Conservation (phyloP, 2,888 invertebrate genomes). For the Perithous albicinctus region DNA sequence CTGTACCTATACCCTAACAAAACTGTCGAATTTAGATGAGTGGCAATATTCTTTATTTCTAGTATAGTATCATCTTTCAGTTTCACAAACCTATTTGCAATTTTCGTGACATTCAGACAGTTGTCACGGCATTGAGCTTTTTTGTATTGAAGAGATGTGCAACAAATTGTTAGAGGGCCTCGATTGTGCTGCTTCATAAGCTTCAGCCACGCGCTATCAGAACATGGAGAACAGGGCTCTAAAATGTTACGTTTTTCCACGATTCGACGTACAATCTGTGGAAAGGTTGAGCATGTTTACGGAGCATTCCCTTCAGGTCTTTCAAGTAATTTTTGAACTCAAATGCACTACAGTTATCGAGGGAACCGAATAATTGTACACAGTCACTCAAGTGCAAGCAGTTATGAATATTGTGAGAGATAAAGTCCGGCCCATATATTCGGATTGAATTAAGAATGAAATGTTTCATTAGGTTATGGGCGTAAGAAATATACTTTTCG, state of each 20-base stretch:
- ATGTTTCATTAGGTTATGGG: conserved; percentile 49
- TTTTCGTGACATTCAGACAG: conserved; percentile 59
- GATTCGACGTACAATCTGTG: conserved; percentile 56
- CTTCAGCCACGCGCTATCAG: conserved; percentile 23
- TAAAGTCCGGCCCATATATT: conserved; percentile 71
- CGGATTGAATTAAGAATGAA: conserved; percentile 36
- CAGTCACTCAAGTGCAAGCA: conserved; percentile 75
- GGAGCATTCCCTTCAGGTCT: conserved; percentile 29
- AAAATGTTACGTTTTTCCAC: conserved; percentile 53
- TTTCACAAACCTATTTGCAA: conserved; percentile 35
- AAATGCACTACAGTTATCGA: conserved; percentile 77
- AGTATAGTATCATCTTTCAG: conserved; percentile 19
- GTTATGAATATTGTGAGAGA: conserved; percentile 77
- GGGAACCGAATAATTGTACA: conserved; percentile 69
- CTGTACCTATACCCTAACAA: conserved; percentile 11
- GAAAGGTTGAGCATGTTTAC: conserved; percentile 41
- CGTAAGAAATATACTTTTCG: conserved; percentile 53
- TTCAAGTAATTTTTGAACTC: conserved; percentile 75
- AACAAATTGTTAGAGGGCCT: conserved; percentile 54
- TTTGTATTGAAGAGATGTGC: conserved; percentile 58
- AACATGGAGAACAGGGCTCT: conserved; percentile 10
- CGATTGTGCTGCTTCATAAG: conserved; percentile 52
- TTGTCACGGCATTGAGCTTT: conserved; percentile 52
- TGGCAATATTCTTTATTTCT: conserved; percentile 19
- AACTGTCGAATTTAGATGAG: conserved; percentile 8